These are phyloP conservation scores for Cheilosia grossa DNA, from an alignment of 2,888 invertebrate genomes.

Conservation along the genomic window DNA sequence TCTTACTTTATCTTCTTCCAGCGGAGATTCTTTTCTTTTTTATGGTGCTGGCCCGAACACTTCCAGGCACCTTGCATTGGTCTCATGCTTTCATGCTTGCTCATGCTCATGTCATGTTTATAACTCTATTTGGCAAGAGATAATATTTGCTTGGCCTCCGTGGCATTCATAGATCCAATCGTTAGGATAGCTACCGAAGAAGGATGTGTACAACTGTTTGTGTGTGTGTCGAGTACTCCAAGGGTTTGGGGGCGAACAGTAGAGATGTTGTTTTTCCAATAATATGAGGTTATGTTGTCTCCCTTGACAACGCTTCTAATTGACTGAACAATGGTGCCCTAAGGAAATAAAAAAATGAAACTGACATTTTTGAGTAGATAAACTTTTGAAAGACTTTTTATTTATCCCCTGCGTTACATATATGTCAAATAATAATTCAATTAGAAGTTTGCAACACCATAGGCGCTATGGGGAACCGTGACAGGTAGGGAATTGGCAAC, in stretches of 20 bases:
- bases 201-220: background rate
- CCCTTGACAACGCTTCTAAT: conserved; percentile 53
- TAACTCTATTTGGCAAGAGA: conserved; percentile 53
- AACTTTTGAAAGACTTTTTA: conserved; percentile 10
- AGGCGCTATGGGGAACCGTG: background rate
- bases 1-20: conserved; percentile 8
- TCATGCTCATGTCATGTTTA: conserved; percentile 40
- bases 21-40: conserved; percentile 2
- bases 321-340: conserved; percentile 54
- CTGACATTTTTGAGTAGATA: conserved; percentile 1
- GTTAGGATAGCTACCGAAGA: background rate
- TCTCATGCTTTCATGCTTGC: too few species aligned
- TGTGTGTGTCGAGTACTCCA: conserved; percentile 13
- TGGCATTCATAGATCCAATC: background rate
- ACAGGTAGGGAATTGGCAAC: conserved; percentile 1
- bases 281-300: conserved; percentile 18
- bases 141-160: conserved; percentile 45
- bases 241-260: conserved; percentile 5
- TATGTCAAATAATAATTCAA: conserved; percentile 57
- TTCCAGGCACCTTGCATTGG: conserved; percentile 19
- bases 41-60: conserved; percentile 22
- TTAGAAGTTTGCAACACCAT: conserved; percentile 19
- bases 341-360: background rate
- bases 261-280: conserved; percentile 19
- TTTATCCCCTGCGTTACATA: conserved; percentile 31